These are phyloP conservation scores for Lipophrys pholis DNA, from an alignment of 2,113 vertebrate species.

Conservation along the genomic window DNA sequence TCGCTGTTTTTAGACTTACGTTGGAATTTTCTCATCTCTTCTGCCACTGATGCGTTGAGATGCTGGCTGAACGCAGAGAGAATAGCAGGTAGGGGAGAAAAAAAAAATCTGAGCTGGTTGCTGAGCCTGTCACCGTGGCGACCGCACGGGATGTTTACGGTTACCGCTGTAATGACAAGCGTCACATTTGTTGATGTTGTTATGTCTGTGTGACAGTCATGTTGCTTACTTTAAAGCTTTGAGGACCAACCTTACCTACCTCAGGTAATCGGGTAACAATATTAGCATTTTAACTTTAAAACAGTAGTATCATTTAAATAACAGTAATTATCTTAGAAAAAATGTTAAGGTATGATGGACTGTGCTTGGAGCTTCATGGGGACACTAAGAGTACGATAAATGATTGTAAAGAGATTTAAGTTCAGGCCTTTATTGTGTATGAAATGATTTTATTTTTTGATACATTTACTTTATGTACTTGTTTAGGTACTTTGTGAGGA, in stretches of 20 bases:
- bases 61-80: constrained; percentile 81
- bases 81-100: constrained; percentile 80
- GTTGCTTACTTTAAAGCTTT: constrained; percentile 3
- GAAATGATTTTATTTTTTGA: too few species aligned
- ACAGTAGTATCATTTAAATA: too few species aligned
- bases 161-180: not conserved
- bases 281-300: too few species aligned
- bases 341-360: too few species aligned
- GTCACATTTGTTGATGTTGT: constrained; percentile 9
- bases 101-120: constrained; percentile 33
- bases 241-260: not conserved
- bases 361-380: too few species aligned
- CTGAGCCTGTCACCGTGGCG: constrained; percentile 72
- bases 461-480: too few species aligned
- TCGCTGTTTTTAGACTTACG: not conserved
- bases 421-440: too few species aligned
- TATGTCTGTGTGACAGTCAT: not conserved
- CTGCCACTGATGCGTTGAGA: constrained; percentile 66
- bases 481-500: too few species aligned
- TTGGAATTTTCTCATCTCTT: constrained; percentile 38
- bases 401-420: too few species aligned
- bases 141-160: constrained; percentile 74
- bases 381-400: too few species aligned
- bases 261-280: too few species aligned
- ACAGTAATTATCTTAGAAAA: too few species aligned